A percentile compares a stretch with the other conserved stretches of the same genome.
phyloP scores from a whole-genome alignment of 2,888 invertebrate species.

The Geotrupes spiniger region DNA sequence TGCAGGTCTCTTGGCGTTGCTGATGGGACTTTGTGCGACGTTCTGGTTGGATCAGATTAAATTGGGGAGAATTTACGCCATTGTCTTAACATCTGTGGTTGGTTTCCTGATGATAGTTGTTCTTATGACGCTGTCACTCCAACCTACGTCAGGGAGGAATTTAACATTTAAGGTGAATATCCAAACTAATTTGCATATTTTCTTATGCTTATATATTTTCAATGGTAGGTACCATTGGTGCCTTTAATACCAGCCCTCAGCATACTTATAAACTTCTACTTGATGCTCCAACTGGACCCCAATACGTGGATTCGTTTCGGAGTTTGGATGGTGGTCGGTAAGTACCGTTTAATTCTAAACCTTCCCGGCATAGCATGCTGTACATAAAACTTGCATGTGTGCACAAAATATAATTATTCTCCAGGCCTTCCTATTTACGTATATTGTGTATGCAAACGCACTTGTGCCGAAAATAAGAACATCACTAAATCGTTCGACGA shows the following conservation, averaged over 20 bases:
- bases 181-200: background rate
- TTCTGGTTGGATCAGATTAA: conserved; percentile 41
- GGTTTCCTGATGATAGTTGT: conserved; percentile 44
- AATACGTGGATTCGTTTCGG: conserved; percentile 82
- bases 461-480: too few relatives aligned
- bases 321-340: conserved; percentile 79
- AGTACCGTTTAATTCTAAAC: conserved; percentile 37
- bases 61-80: conserved; percentile 43
- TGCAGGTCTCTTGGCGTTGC: conserved; percentile 29
- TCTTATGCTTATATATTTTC: background rate
- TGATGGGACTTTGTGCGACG: conserved; percentile 41
- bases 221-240: conserved; percentile 75
- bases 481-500: too few relatives aligned
- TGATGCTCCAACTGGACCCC: conserved; percentile 76
- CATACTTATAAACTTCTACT: conserved; percentile 77
- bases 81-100: conserved; percentile 39
- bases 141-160: conserved; percentile 62
- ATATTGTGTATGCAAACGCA: background rate
- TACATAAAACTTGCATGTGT: conserved; percentile 38
- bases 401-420: conserved; percentile 31
- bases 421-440: conserved; percentile 46
- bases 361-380: conserved; percentile 30
- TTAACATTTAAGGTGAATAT: conserved; percentile 60
- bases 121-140: conserved; percentile 56
- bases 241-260: conserved; percentile 80